Base-by-base conservation (phyloP, 1,140 invertebrate species). In the Aethina tumida region DNA sequence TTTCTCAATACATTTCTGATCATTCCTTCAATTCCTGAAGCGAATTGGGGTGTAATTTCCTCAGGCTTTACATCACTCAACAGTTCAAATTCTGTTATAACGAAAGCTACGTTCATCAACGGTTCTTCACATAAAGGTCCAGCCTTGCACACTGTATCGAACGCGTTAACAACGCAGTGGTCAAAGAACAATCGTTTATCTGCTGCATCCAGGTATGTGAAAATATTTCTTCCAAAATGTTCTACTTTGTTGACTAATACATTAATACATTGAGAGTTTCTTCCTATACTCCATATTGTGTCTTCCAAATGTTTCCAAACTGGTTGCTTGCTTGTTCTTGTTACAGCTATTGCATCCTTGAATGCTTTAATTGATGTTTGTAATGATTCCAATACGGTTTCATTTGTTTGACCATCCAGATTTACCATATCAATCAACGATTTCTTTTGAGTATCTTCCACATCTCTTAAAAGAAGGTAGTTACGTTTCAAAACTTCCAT, bases 51-150 rank as follows among this genome's bases (percentile, higher is more conserved):
- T 12, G 39, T 48, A 36, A 43, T 44, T 37, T 52, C 83, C 97
- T 87, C 10, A n/a, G 39, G 20, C 7, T 41, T 10, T 9, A 97
- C 90, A 66, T 94, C 97, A 12, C 97, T 58, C 3, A 92, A 90
- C n/a, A 95, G 60, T 71, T 97, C 89, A 63, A 97, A 99, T 2
- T 95, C 94, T 68, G 85, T 93, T 2, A 97, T 70, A 5, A 59
- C 40, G 39, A 62, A 58, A 3, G 49, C 55, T 43, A 53, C 56
- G 28, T 60, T 54, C 17, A 42, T 49, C 16, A 62, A 30, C 2
- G 55, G 57, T 50, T 62, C 59, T 39, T 59, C 50, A 34, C 59
- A 62, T 8, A 62, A 29, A 2, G 57, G 58, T 2, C 59, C 59
- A 5, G 58, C 46, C 40, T 53, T 50, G 36, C 53, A 58, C 28